phyloP scores from a whole-genome alignment of 1,140 invertebrate genomes.

The Heliothis virescens region DNA sequence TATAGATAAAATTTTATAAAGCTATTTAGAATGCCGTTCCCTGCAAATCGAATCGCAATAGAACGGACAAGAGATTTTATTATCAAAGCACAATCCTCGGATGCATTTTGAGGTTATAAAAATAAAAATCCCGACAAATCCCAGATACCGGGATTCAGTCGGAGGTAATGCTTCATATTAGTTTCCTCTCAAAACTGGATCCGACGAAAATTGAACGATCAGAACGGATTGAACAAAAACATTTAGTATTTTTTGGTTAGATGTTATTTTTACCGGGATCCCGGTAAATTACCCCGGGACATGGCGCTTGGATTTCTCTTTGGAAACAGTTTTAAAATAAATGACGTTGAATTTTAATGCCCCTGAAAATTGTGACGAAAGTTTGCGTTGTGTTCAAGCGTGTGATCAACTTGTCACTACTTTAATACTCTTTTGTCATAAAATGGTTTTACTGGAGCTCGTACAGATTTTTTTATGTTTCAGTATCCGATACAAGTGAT shows the following conservation, averaged over 20 bases:
- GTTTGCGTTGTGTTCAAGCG: neutral
- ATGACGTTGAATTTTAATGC: slow-evolving; percentile 34
- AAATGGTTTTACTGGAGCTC: too few species aligned
- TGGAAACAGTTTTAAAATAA: slow-evolving; percentile 32
- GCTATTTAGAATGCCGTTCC: neutral
- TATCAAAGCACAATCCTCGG: slow-evolving; percentile 9
- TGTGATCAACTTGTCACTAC: slow-evolving; percentile 22
- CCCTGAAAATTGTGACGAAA: slow-evolving; percentile 1
- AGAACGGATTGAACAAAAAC: slow-evolving; percentile 35
- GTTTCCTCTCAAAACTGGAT: slow-evolving; percentile 38
- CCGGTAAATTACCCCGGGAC: slow-evolving; percentile 13
- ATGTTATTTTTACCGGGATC: slow-evolving; percentile 34
- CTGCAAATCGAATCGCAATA: slow-evolving; percentile 30
- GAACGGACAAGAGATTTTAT: slow-evolving; percentile 38
- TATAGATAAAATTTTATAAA: slow-evolving; percentile 10
- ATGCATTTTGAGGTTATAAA: slow-evolving; percentile 46
- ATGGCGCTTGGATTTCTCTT: neutral
- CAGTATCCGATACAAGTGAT: too few species aligned
- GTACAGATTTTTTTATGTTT: too few species aligned
- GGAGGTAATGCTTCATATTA: slow-evolving; percentile 49
- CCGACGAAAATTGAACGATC: slow-evolving; percentile 51
- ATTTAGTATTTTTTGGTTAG: slow-evolving; percentile 10
- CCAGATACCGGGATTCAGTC: slow-evolving; percentile 9
- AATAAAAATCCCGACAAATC: slow-evolving; percentile 48
- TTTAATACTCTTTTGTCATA: neutral